A percentile compares a stretch with the other conserved stretches of the same genome.
Conservation (phyloP, 1,140 invertebrate genomes). For the Pseudomyrmex cubaensis region DNA sequence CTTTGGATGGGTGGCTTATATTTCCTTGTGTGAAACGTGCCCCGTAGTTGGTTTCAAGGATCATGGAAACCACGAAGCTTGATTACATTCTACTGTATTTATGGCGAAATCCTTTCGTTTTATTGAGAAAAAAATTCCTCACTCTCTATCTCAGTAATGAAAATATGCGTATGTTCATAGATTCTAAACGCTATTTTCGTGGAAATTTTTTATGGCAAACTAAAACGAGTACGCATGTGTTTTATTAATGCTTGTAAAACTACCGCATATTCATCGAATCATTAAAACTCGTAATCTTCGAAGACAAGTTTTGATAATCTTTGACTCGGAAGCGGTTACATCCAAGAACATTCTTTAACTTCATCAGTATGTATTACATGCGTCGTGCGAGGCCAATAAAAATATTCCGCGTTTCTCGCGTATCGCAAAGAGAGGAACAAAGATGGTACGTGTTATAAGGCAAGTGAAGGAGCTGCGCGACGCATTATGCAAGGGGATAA, state of each 20-base stretch:
- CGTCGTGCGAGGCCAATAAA: constrained; percentile 2
- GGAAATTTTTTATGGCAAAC: no score
- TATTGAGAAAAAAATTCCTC: constrained; percentile 26
- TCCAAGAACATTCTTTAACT: background rate
- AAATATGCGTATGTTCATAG: background rate
- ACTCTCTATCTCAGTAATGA: background rate
- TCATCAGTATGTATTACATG: constrained; percentile 35
- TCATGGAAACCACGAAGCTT: constrained; percentile 68
- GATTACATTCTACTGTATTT: constrained; percentile 65
- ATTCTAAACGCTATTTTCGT: no score
- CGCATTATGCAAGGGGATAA: constrained; percentile 50
- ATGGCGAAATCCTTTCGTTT: constrained; percentile 51
- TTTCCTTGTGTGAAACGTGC: constrained; percentile 73
- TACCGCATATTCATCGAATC: background rate
- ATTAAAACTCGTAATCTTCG: background rate
- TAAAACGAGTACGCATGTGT: background rate
- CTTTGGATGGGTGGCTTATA: constrained; percentile 65
- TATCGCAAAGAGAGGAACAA: constrained; percentile 30
- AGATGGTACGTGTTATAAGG: constrained; percentile 16
- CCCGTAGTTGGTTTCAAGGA: constrained; percentile 69
- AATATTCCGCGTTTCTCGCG: constrained; percentile 16
- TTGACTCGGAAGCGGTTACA: background rate
- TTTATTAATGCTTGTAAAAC: background rate
- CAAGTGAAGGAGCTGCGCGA: background rate
- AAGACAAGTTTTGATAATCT: background rate